Percentiles rank a stretch among this genome's conserved stretches.
Conservation (phyloP, 2,888 invertebrate species). For the Nipponacmea schrenckii region DNA sequence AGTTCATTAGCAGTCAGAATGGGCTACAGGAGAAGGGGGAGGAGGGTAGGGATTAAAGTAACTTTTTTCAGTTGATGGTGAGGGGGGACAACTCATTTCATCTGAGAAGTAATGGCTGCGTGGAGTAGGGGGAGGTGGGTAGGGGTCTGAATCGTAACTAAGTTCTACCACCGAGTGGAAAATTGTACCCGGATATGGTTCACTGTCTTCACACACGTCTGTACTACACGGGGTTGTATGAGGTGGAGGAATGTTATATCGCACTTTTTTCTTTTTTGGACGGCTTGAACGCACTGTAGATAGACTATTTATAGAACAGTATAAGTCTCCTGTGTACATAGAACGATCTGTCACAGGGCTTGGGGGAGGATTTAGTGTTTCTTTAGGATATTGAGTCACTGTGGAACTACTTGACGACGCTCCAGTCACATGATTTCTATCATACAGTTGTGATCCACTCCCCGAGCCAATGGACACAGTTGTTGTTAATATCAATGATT, state of each 20-base stretch:
- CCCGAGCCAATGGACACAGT: constrained; percentile 53
- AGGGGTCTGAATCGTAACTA: constrained; percentile 77
- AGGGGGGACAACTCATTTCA: constrained; percentile 70
- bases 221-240: constrained; percentile 91
- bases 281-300: constrained; percentile 73
- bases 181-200: constrained; percentile 55
- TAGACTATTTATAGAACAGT: constrained; percentile 59
- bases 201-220: constrained; percentile 83
- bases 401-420: constrained; percentile 78
- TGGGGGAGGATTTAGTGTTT: constrained; percentile 90
- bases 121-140: constrained; percentile 82
- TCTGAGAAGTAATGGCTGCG: constrained; percentile 81
- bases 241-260: constrained; percentile 78
- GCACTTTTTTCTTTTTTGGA: constrained; percentile 72
- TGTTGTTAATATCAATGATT: constrained; percentile 48
- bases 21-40: constrained; percentile 80
- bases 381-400: constrained; percentile 74
- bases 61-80: constrained; percentile 76
- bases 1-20: constrained; percentile 57
- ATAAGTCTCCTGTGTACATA: constrained; percentile 57
- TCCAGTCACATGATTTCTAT: constrained; percentile 78
- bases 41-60: constrained; percentile 85
- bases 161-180: constrained; percentile 44
- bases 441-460: constrained; percentile 60
- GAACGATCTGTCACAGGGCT: constrained; percentile 78